Base-by-base conservation (phyloP, 2,888 invertebrate genomes). In the Amorpha juglandis region DNA sequence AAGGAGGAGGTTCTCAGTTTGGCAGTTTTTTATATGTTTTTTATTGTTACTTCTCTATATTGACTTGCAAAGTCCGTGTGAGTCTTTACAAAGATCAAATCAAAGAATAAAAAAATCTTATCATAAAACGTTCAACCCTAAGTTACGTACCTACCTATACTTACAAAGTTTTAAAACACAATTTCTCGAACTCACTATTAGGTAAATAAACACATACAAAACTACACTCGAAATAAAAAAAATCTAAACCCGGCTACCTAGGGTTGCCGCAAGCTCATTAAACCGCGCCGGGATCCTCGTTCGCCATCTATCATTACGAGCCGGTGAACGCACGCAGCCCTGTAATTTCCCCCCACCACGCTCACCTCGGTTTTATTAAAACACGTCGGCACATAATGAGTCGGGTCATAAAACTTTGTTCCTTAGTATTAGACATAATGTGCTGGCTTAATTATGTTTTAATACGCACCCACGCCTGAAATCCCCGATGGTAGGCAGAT, bases 181-280 rank as follows among this genome's bases (percentile, higher is more conserved):
- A 1, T 27, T 27, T 27, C 1, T 27, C 27, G 27, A 27, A 27
- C 27, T 27, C 27, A 27, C 27, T 27, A 27, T 38, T 38, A 45
- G 45, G 1, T 2, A 12, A 45, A 45, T 1, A 45, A 45, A 45
- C 7, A 1, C 1, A 50, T 8, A 33, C 33, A 8, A 33, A 35
- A n/a, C 9, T 11, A 58, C 19, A 4, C 19, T 33, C 33, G 7
- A 16, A 47, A 21, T 21, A 19, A 21, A 38, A 45, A n/a, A 45
- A 58, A 33, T 62, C n/a, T 62, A 63, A 63, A 52, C n/a, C 14
- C 35, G 68, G 75, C 73, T 67, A 71, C 68, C 71, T 64, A 91
- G 90, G 90, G 90, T 78, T 91, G 85, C 86, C 86, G 74, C 82
- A 84, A 79, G 87, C 90, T 91, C 90, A 91, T 89, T 89, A 89